These are phyloP conservation scores for Meloidogyne exigua DNA, from an alignment of 1,140 invertebrate species.

Conservation along the genomic window DNA sequence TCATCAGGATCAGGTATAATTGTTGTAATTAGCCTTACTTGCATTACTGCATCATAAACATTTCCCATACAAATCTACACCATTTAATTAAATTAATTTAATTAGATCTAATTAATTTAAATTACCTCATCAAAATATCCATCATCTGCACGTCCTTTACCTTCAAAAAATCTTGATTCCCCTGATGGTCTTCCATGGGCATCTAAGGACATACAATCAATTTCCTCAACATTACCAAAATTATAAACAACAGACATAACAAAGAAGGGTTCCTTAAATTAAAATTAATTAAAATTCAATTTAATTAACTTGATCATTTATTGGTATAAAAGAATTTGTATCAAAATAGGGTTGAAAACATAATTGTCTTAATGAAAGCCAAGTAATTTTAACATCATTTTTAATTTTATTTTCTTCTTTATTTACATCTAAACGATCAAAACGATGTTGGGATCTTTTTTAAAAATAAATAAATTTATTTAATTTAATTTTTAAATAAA, in stretches of 20 bases:
- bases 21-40: slow-evolving; percentile 46
- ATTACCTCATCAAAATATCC: slow-evolving; percentile 47
- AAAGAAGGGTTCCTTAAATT: slow-evolving; percentile 54
- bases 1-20: slow-evolving; percentile 36
- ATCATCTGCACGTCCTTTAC: slow-evolving; percentile 53
- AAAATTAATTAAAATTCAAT: neutral
- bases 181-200: slow-evolving; percentile 51
- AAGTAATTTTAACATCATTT: slow-evolving; percentile 50
- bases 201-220: slow-evolving; percentile 35
- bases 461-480: neutral
- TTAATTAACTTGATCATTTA: slow-evolving; percentile 52
- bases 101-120: no score
- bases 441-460: slow-evolving; percentile 51
- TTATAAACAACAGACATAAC: slow-evolving; percentile 51
- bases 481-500: neutral
- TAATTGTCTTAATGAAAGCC: slow-evolving; percentile 54
- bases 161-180: slow-evolving; percentile 51
- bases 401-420: slow-evolving; percentile 51
- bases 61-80: slow-evolving; percentile 48
- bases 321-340: slow-evolving; percentile 46
- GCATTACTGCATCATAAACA: slow-evolving; percentile 45
- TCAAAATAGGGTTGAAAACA: slow-evolving; percentile 58
- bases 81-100: slow-evolving; percentile 11
- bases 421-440: slow-evolving; percentile 49
- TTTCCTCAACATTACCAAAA: slow-evolving; percentile 39